These are phyloP conservation scores for Formicarius rufipectus DNA, from an alignment of 2,113 vertebrate genomes.

Conservation along the genomic window DNA sequence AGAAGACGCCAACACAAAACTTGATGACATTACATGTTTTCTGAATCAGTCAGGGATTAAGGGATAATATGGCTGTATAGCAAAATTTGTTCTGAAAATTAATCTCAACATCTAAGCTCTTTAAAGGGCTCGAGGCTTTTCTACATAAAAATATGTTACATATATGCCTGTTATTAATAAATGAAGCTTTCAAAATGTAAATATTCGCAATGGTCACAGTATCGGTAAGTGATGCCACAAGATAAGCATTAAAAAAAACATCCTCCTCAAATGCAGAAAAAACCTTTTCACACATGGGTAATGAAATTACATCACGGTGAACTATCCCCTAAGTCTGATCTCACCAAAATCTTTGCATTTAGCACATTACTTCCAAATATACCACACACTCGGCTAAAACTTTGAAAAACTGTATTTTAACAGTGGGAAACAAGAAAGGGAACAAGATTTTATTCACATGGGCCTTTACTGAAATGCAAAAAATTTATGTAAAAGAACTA, in stretches of 20 bases:
- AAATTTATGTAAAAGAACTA: background rate
- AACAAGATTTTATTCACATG: background rate
- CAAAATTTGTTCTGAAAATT: conserved; percentile 44
- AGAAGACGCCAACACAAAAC: background rate
- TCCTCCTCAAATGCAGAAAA: background rate
- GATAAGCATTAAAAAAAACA: background rate
- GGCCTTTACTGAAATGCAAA: background rate
- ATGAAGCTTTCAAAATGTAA: background rate
- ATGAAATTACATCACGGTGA: background rate
- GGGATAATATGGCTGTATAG: conserved; percentile 28
- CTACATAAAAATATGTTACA: background rate
- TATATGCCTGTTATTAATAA: background rate
- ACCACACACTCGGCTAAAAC: background rate
- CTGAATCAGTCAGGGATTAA: conserved; percentile 35
- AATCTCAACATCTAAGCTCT: background rate
- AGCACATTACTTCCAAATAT: background rate
- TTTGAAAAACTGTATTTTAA: background rate
- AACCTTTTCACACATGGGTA: background rate
- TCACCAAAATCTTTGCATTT: background rate
- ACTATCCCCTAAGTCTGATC: background rate
- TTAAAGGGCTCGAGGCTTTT: background rate
- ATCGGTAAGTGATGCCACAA: background rate
- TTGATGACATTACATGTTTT: background rate
- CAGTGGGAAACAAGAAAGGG: background rate
- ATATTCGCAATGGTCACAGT: background rate